Conservation (phyloP, 2,888 invertebrate species). For the Drosophila diplacantha region DNA sequence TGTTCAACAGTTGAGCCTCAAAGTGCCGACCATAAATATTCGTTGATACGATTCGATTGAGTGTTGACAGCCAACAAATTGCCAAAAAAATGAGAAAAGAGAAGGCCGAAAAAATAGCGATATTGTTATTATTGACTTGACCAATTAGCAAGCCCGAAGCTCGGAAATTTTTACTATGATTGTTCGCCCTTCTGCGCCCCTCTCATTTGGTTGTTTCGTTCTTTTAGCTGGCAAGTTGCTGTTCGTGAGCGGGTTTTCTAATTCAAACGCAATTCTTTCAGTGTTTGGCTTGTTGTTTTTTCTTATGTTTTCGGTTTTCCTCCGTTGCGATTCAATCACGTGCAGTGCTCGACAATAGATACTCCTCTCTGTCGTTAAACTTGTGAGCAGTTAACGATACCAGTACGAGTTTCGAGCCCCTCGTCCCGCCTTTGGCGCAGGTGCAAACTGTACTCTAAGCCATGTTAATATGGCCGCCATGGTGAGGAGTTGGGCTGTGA, state of each 20-base stretch:
- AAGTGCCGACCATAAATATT: conserved; percentile 36
- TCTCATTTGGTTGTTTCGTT: conserved; percentile 45
- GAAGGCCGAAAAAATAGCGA: conserved; percentile 13
- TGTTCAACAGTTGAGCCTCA: conserved; percentile 13
- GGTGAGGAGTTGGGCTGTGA: conserved; percentile 43
- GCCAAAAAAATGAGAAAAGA: conserved; percentile 24
- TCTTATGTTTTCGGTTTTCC: conserved; percentile 11
- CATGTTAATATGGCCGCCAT: conserved; percentile 71
- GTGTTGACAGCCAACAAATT: conserved; percentile 39
- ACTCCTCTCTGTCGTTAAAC: conserved; percentile 61
- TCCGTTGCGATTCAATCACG: conserved; percentile 59
- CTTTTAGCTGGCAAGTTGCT: conserved; percentile 48
- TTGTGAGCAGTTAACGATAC: conserved; percentile 55
- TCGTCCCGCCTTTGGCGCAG: conserved; percentile 48
- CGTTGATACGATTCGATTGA: conserved; percentile 24
- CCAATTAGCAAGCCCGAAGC: conserved; percentile 54
- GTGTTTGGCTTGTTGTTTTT: conserved; percentile 16
- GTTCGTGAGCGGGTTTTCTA: conserved; percentile 67
- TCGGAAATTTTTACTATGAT: conserved; percentile 50
- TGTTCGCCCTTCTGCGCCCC: conserved; percentile 7
- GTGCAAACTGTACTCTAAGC: conserved; percentile 65
- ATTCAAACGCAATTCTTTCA: conserved; percentile 45
- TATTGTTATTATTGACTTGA: conserved; percentile 51
- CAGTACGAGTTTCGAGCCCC: conserved; percentile 32
- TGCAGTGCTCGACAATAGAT: conserved; percentile 66